Conservation (phyloP, 2,888 invertebrate genomes). For the Camptogramma bilineatum region DNA sequence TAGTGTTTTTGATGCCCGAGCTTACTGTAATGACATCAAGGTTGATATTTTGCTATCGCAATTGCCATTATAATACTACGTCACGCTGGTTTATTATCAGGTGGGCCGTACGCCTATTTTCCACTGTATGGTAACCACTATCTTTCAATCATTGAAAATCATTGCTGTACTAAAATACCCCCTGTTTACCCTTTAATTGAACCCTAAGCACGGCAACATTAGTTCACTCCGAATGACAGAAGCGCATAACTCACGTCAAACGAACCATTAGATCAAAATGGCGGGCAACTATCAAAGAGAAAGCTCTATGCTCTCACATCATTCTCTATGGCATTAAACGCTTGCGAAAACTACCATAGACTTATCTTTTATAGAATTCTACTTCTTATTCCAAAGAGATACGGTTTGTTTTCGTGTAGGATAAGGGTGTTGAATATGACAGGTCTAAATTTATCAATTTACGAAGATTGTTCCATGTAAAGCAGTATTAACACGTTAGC, state of each 20-base stretch:
- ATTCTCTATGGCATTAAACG: slow-evolving; percentile 75
- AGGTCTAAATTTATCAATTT: slow-evolving; percentile 79
- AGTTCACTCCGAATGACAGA: slow-evolving; percentile 75
- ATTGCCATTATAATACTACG: too few relatives aligned
- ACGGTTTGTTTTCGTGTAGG: slow-evolving; percentile 44
- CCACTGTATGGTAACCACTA: too few relatives aligned
- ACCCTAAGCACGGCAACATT: slow-evolving; percentile 68
- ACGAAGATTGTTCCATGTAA: slow-evolving; percentile 74
- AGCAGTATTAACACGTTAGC: slow-evolving; percentile 77
- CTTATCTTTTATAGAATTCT: slow-evolving; percentile 45
- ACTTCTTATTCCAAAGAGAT: slow-evolving; percentile 41
- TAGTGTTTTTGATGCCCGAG: too few relatives aligned
- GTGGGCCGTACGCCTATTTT: too few relatives aligned
- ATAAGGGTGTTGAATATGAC: slow-evolving; percentile 63
- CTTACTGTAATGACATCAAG: too few relatives aligned
- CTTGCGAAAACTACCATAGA: slow-evolving; percentile 64
- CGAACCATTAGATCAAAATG: slow-evolving; percentile 81
- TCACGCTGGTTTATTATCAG: too few relatives aligned
- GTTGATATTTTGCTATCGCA: too few relatives aligned
- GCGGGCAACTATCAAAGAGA: slow-evolving; percentile 83
- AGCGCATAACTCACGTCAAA: slow-evolving; percentile 77
- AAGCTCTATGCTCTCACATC: slow-evolving; percentile 81
- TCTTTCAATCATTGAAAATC: neutral
- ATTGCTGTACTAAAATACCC: neutral
- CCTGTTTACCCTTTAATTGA: slow-evolving; percentile 66